Conservation (phyloP, 2,113 vertebrate species). For the Podarcis raffonei region DNA sequence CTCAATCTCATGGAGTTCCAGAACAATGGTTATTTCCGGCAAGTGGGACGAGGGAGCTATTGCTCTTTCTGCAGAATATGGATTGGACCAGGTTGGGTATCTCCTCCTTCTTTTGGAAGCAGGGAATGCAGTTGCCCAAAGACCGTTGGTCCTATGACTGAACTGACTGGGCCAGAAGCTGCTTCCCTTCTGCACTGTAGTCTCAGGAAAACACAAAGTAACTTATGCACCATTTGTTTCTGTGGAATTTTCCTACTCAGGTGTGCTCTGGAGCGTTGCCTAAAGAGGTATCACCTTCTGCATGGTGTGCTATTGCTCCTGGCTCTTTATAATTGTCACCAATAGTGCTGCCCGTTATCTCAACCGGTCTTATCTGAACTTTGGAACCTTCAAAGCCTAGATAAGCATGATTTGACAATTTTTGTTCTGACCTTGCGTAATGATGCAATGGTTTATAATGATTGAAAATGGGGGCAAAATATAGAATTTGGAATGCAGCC, state of each 20-base stretch:
- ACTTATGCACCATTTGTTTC: background rate
- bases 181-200: background rate
- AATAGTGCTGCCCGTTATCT: slow-evolving; percentile 52
- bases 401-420: slow-evolving; percentile 55
- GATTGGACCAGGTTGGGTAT: background rate
- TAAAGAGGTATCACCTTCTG: background rate
- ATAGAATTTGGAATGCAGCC: slow-evolving; percentile 54
- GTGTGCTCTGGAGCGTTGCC: background rate
- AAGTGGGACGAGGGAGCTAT: background rate
- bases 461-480: slow-evolving; percentile 55
- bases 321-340: slow-evolving; percentile 41
- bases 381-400: slow-evolving; percentile 52
- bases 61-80: background rate
- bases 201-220: background rate
- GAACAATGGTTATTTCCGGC: background rate
- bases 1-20: no score
- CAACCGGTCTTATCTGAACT: slow-evolving; percentile 57
- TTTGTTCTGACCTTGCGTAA: slow-evolving; percentile 55
- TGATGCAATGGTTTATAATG: slow-evolving; percentile 47
- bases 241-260: background rate
- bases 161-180: background rate
- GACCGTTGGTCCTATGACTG: background rate
- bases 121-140: background rate
- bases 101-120: background rate
- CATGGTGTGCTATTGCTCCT: background rate